A percentile compares a stretch with the other conserved stretches of the same genome.
These are phyloP conservation scores for Vireo griseus DNA, from an alignment of 2,797 vertebrate species.

Conservation along the genomic window DNA sequence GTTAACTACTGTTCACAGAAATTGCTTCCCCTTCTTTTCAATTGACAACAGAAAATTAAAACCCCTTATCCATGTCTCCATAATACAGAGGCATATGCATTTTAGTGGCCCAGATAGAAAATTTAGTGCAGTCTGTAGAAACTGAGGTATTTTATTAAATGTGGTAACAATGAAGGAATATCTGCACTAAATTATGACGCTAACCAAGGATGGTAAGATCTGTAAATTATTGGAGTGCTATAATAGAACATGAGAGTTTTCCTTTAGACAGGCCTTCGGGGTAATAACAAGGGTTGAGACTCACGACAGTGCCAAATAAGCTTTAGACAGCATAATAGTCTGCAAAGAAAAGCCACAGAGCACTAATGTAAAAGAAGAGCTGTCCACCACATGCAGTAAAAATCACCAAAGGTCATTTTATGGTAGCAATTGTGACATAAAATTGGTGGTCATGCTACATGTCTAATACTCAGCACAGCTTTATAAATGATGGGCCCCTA, in stretches of 20 bases:
- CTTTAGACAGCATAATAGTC: slow-evolving; percentile 86
- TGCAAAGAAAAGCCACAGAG: slow-evolving; percentile 82
- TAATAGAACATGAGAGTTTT: slow-evolving; percentile 76
- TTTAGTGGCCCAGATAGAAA: slow-evolving; percentile 43
- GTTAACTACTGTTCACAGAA: slow-evolving; percentile 62
- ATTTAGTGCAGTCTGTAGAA: slow-evolving; percentile 44
- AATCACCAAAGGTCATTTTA: slow-evolving; percentile 88
- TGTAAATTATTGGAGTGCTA: slow-evolving; percentile 75
- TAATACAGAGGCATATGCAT: slow-evolving; percentile 16
- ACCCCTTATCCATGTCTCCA: not conserved
- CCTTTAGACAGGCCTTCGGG: slow-evolving; percentile 79
- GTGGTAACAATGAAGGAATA: slow-evolving; percentile 71
- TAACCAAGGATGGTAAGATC: slow-evolving; percentile 74
- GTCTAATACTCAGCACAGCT: slow-evolving; percentile 86
- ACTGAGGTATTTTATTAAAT: slow-evolving; percentile 67
- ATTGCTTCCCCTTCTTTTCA: slow-evolving; percentile 50
- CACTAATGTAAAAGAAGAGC: slow-evolving; percentile 85
- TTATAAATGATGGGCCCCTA: slow-evolving; percentile 85
- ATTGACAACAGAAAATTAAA: slow-evolving; percentile 55
- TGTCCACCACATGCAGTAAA: slow-evolving; percentile 86
- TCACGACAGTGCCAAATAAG: slow-evolving; percentile 83
- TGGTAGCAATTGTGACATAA: slow-evolving; percentile 87
- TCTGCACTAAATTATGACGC: slow-evolving; percentile 77
- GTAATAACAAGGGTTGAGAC: slow-evolving; percentile 84
- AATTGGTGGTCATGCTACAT: slow-evolving; percentile 88